Conservation (phyloP, 2,797 vertebrate genomes). For the Pseudocheirus occidentalis region DNA sequence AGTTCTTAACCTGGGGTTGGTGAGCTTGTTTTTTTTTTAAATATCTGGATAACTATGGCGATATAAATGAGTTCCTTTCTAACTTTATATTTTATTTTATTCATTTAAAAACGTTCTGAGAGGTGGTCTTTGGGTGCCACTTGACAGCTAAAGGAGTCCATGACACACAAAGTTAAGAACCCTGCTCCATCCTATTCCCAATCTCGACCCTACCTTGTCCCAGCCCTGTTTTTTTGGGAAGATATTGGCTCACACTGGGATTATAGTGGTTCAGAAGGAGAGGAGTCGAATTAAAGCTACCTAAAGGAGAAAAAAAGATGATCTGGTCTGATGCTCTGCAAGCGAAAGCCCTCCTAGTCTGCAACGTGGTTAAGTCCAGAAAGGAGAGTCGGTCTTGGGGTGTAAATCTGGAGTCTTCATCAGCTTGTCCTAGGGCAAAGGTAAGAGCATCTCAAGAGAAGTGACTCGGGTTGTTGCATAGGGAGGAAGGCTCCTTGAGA, state of each 20-base stretch:
- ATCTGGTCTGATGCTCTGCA: neutral
- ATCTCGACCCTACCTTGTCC: neutral
- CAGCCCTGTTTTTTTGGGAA: neutral
- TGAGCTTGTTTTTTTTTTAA: too few species aligned
- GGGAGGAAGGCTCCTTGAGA: neutral
- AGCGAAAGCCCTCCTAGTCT: neutral
- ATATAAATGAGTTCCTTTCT: neutral
- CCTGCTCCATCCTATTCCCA: neutral
- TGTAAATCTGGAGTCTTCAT: neutral
- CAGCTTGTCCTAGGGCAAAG: neutral
- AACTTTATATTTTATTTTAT: neutral
- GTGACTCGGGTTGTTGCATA: neutral
- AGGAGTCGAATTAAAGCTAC: neutral
- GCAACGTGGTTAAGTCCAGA: neutral
- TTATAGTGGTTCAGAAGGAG: neutral
- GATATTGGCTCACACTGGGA: neutral
- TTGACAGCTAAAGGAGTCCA: neutral
- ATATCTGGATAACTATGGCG: too few species aligned
- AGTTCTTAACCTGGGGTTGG: neutral
- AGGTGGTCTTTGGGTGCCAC: too few species aligned
- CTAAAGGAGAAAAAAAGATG: neutral
- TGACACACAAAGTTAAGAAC: neutral
- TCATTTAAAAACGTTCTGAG: neutral
- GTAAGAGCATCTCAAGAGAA: neutral
- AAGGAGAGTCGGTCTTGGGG: neutral